Evolutionary conservation across 1,140 invertebrate species (phyloP), one percentile per base, ranked within the genome.

Genomic region (Drosophila mojavensis): DNA sequence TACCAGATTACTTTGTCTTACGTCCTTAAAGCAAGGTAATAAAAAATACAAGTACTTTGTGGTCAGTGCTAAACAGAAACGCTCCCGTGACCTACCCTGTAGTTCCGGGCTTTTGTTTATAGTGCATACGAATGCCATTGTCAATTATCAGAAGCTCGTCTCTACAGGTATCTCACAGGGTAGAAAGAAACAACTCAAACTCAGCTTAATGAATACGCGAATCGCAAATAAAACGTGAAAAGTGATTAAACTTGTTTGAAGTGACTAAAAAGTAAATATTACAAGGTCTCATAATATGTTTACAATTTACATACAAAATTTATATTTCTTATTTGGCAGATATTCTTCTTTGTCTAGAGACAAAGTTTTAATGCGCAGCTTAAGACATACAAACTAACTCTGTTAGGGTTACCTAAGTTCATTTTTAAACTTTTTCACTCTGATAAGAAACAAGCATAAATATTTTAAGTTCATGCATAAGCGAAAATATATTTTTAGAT

Each of bases 61-160:
- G 43, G 55, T 39, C 24, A 43, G 58, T 56, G 33, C 3, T 13
- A n/a, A 24, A 43, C 5, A 54, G 73, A 69, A 95, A 94, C 95
- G 95, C 96, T 96, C 96, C 96, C 96, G 97, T 98, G 97, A 98
- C 97, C 97, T 98, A 98, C 97, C 97, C 97, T 98, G 97, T 98
- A 98, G 97, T 98, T 98, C 97, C 97, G 97, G 97, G 97, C 97
- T 98, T 98, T 97, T 98, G 97, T 98, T 97, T 97, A 96, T 96
- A 95, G 96, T 95, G 95, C 95, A 90, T 74, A 60, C 47, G 54
- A 67, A 80, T 77, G 78, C 78, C 73, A 66, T 93, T 93, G 93
- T 93, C 93, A 93, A 93, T 94, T 94, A 95, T 98, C 97, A 98
- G 97, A 98, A 98, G 97, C 97, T 98, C 97, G 97, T 97, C 97